Conservation (phyloP, 53 echinoderm and acorn worm genomes). For the Temnopleurus reevesii region DNA sequence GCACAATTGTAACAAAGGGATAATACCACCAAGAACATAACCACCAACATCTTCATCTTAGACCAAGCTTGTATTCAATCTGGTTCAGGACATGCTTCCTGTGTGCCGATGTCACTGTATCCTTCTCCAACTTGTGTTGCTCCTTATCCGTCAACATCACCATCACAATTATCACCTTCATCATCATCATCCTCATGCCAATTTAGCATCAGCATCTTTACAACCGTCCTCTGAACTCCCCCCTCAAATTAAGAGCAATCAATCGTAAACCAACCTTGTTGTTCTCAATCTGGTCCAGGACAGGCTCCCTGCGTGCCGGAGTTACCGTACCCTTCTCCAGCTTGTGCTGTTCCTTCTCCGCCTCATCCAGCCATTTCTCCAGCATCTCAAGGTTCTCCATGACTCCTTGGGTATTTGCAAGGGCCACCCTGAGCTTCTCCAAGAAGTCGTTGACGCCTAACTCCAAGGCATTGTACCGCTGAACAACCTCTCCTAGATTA, state of each 20-base stretch:
- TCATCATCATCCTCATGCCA: neutral
- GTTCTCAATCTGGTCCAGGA: conserved; percentile 90
- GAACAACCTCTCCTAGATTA: conserved; percentile 69
- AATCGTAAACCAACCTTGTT: conserved; percentile 76
- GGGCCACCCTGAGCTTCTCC: conserved; percentile 80
- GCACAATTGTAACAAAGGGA: neutral
- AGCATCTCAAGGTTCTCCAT: conserved; percentile 91
- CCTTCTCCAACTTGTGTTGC: conserved; percentile 76
- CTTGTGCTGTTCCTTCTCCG: conserved; percentile 82
- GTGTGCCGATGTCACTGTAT: conserved; percentile 70
- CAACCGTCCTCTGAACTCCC: too few relatives aligned
- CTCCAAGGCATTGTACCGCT: conserved; percentile 82
- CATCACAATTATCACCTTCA: neutral
- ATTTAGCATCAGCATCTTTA: neutral
- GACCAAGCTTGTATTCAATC: conserved; percentile 75
- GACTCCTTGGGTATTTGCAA: conserved; percentile 88
- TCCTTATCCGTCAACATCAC: neutral
- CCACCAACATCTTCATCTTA: neutral
- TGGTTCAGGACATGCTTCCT: conserved; percentile 85
- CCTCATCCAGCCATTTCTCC: conserved; percentile 87
- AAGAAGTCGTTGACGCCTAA: conserved; percentile 75
- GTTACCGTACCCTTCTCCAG: conserved; percentile 91
- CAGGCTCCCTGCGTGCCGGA: conserved; percentile 74
- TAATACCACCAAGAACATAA: neutral
- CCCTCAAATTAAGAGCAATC: neutral